phyloP scores from a whole-genome alignment of 1,140 invertebrate genomes.

The Centruroides sculpturatus region DNA sequence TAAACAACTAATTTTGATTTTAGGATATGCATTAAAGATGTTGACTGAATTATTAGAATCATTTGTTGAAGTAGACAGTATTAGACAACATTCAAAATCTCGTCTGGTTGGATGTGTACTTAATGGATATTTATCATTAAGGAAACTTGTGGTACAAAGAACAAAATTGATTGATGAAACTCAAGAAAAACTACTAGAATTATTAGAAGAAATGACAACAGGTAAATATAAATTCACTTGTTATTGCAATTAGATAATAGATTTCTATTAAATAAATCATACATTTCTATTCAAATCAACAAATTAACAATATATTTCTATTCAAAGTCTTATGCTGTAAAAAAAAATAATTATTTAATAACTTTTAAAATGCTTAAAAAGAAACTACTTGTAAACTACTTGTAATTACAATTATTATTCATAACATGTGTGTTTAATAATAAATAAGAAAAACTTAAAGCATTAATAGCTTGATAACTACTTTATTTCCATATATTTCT shows the following conservation, averaged over 20 bases:
- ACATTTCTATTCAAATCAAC: too few species aligned
- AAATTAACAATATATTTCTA: too few species aligned
- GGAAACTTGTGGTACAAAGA: constrained; percentile 81
- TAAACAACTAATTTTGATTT: constrained; percentile 3
- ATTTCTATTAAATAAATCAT: too few species aligned
- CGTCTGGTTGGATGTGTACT: constrained; percentile 73
- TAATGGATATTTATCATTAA: constrained; percentile 81
- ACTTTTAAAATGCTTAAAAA: too few species aligned
- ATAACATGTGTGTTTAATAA: too few species aligned
- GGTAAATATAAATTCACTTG: constrained; percentile 32
- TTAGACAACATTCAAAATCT: constrained; percentile 73
- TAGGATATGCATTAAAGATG: constrained; percentile 67
- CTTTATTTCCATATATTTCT: too few species aligned
- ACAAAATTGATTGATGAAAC: constrained; percentile 92
- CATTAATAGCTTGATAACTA: too few species aligned
- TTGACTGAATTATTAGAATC: constrained; percentile 70
- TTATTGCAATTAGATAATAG: background rate
- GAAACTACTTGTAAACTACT: too few species aligned
- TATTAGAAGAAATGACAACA: constrained; percentile 91
- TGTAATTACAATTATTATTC: too few species aligned
- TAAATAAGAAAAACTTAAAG: too few species aligned
- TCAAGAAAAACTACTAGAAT: constrained; percentile 83
- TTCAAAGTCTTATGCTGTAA: too few species aligned
- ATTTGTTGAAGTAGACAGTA: constrained; percentile 50
- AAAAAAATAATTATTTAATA: too few species aligned